phyloP scores from a whole-genome alignment of 1,140 invertebrate genomes.

The Philotrypesis tridentata region DNA sequence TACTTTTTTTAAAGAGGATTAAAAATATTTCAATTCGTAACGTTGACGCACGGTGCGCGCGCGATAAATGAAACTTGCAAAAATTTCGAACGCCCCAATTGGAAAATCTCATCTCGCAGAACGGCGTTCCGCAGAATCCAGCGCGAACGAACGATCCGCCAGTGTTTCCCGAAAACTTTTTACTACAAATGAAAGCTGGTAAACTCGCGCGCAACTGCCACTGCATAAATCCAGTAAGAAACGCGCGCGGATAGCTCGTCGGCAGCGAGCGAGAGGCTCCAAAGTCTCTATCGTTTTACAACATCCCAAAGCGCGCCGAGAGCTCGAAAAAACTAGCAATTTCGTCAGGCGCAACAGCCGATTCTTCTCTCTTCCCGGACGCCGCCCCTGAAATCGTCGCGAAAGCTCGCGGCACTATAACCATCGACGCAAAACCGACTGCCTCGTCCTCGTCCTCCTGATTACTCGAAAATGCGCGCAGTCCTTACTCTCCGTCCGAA shows the following conservation, averaged over 20 bases:
- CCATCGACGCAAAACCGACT: not conserved
- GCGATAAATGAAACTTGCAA: not conserved
- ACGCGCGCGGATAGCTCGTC: not conserved
- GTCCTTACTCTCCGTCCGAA: slow-evolving; percentile 52
- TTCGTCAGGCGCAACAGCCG: not conserved
- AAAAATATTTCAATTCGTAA: no score
- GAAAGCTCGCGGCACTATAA: not conserved
- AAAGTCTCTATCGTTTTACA: slow-evolving; percentile 43
- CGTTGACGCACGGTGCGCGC: no score
- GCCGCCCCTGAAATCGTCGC: not conserved
- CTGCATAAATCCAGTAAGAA: slow-evolving; percentile 3
- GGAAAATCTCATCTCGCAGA: no score
- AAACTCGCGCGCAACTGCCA: slow-evolving; percentile 1
- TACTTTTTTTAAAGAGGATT: no score
- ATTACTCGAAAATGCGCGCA: slow-evolving; percentile 44
- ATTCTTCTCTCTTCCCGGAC: slow-evolving; percentile 6
- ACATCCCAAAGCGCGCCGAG: not conserved
- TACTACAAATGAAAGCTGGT: slow-evolving; percentile 40
- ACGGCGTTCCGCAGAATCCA: not conserved
- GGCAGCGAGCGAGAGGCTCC: not conserved
- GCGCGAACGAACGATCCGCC: not conserved
- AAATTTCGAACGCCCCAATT: not conserved
- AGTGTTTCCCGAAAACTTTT: slow-evolving; percentile 30
- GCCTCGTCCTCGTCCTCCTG: not conserved
- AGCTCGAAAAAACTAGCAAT: not conserved